Evolutionary conservation across 2,888 invertebrate genomes (phyloP).

Genomic region (Fabriciana adippe): DNA sequence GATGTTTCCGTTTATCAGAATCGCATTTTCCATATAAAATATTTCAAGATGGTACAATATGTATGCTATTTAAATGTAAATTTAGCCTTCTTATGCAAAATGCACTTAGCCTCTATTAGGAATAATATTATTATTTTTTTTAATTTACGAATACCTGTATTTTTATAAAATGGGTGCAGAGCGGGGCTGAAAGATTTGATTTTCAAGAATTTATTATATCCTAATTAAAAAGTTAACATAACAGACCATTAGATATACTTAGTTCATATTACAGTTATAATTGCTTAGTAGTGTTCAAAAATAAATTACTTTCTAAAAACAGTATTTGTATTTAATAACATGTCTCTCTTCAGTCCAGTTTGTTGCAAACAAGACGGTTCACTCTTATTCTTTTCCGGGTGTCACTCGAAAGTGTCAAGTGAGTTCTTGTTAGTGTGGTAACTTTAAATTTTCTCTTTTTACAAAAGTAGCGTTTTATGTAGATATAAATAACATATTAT

Average conservation of each 20-base stretch:
- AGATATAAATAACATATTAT: background rate
- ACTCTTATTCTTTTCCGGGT: slow-evolving; percentile 24
- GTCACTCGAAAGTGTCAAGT: slow-evolving; percentile 32
- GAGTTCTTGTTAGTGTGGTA: slow-evolving; percentile 27
- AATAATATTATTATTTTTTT: no score
- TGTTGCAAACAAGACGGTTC: slow-evolving; percentile 13
- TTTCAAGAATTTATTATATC: no score
- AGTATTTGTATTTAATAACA: slow-evolving; percentile 3
- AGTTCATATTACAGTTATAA: no score
- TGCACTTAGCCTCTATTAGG: no score
- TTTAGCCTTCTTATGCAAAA: background rate
- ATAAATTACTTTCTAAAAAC: background rate
- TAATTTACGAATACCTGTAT: no score
- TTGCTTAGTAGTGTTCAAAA: no score
- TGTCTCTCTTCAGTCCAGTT: slow-evolving; percentile 13
- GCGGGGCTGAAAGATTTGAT: no score
- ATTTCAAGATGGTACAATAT: slow-evolving; percentile 1
- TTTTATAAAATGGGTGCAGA: no score
- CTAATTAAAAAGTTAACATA: no score
- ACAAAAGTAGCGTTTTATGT: background rate
- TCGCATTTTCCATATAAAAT: slow-evolving; percentile 18
- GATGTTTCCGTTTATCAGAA: slow-evolving; percentile 16
- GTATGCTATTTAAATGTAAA: background rate
- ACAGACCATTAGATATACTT: no score
- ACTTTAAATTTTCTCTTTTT: slow-evolving; percentile 7